Base-by-base conservation (phyloP, 2,113 vertebrate species). In the Pteruthius melanotis region DNA sequence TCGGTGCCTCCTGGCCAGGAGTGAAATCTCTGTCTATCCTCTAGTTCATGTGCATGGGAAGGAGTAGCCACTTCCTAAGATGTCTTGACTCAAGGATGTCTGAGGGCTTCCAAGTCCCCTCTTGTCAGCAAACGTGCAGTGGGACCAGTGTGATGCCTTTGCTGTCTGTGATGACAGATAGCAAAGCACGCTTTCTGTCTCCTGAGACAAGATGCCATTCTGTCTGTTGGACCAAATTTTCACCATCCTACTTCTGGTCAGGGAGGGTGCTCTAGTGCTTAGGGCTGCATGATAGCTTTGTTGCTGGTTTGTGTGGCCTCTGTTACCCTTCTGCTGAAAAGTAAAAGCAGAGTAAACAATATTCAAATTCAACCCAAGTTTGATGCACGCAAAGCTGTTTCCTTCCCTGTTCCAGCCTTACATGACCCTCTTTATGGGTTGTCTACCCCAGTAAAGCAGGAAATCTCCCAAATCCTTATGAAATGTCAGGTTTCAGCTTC, bases 201-300 rank as follows among this genome's bases (percentile, higher is more conserved):
- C 28, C 39, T 27, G 13, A 40, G 14, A 19, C 8, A 45, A 40
- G 31, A 19, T 3, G 6, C 0, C 2, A 15, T 37, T 24, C 26
- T 60, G 7, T 56, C 40, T 42, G 19, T 70, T 13, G 8, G 24
- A 11, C 27, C 5, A 39, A 8, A 66, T 40, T 53, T 22, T 53
- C 30, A 27, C 11, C 4, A 1, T 24, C 23, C 44, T 54, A 44
- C 12, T 49, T 74, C 35, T n/a, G n/a, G 13, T 6, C 19, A n/a
- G 2, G 0, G 3, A n/a, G 12, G 8, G 3, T 59, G 13, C 13
- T 56, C 8, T 37, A 0, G 0, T 13, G 7, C 14, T 76, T 59
- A 53, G 45, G 26, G 17, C n/a, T 33, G 13, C 5, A 24, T 21
- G 22, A n/a, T 35, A 40, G 39, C 7, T 28, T 53, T 21, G 5